Percentiles rank a stretch among this genome's conserved stretches.
Conservation (phyloP, 1,140 invertebrate genomes). For the Helicoverpa zea region DNA sequence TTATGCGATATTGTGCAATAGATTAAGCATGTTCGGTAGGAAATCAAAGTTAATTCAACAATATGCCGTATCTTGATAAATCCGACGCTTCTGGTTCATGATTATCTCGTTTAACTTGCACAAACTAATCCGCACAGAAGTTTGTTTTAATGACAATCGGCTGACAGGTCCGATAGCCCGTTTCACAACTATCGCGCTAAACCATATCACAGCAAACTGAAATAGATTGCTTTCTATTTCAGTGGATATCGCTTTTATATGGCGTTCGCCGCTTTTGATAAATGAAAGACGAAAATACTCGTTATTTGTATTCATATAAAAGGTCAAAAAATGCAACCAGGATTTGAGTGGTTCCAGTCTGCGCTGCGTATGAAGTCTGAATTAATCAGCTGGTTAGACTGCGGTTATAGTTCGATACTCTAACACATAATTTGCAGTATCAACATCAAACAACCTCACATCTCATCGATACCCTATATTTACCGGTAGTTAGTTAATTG, state of each 20-base stretch:
- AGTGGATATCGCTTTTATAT: slow-evolving; percentile 2
- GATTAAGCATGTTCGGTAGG: background rate
- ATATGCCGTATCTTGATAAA: slow-evolving; percentile 20
- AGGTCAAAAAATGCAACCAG: too few relatives aligned
- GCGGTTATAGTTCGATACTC: background rate
- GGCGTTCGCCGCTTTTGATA: background rate
- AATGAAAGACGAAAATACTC: background rate
- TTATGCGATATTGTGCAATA: too few relatives aligned
- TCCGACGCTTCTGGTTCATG: slow-evolving; percentile 16
- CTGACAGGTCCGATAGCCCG: slow-evolving; percentile 10
- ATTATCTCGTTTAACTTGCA: slow-evolving; percentile 48
- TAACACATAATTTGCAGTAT: slow-evolving; percentile 6
- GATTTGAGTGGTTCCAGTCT: background rate
- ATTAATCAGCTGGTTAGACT: background rate
- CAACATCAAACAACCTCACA: slow-evolving; percentile 20
- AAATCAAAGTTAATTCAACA: slow-evolving; percentile 11
- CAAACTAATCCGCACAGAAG: slow-evolving; percentile 50
- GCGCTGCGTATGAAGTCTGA: background rate
- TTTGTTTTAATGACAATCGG: slow-evolving; percentile 50
- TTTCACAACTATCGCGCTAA: slow-evolving; percentile 16
- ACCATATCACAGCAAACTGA: slow-evolving; percentile 36
- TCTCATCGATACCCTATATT: slow-evolving; percentile 42
- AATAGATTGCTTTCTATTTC: slow-evolving; percentile 46
- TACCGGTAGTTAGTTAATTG: slow-evolving; percentile 57
- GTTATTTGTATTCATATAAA: too few relatives aligned